These are phyloP conservation scores for Xestia sexstrigata DNA, from an alignment of 2,888 invertebrate genomes.

Conservation along the genomic window DNA sequence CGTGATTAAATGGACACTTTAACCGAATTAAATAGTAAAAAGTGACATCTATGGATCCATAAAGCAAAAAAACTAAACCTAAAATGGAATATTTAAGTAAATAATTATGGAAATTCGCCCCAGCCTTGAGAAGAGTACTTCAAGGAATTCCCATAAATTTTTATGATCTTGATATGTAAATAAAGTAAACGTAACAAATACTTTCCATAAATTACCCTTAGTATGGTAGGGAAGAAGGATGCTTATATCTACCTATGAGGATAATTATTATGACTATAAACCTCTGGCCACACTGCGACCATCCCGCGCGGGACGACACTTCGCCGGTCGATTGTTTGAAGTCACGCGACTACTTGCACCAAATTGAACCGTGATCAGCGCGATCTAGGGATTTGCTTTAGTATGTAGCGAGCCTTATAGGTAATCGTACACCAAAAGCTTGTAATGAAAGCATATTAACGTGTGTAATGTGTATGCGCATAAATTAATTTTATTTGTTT, in stretches of 20 bases:
- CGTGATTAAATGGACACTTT: conserved; percentile 15
- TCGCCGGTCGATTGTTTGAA: not conserved
- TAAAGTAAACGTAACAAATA: conserved; percentile 48
- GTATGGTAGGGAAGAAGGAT: conserved; percentile 12
- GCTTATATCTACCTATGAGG: not conserved
- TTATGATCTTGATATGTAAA: conserved; percentile 62
- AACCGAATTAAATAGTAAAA: conserved; percentile 12
- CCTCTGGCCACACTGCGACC: not conserved
- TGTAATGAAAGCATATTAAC: conserved; percentile 20
- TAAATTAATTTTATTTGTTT: conserved; percentile 29
- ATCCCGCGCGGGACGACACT: not conserved
- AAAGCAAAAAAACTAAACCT: conserved; percentile 36
- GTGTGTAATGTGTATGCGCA: conserved; percentile 20
- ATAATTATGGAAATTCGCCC: conserved; percentile 59
- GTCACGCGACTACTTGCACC: not conserved
- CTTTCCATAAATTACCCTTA: conserved; percentile 47
- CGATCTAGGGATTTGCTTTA: not conserved
- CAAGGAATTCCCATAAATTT: conserved; percentile 60
- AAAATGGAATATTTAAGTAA: conserved; percentile 54
- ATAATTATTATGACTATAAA: not conserved
- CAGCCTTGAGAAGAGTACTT: conserved; percentile 59
- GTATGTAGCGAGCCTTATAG: not conserved
- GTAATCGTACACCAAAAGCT: conserved; percentile 6
- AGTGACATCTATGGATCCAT: conserved; percentile 19
- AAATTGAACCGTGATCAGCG: not conserved